phyloP scores from a whole-genome alignment of 1,140 invertebrate genomes.

The Hormaphis cornu region DNA sequence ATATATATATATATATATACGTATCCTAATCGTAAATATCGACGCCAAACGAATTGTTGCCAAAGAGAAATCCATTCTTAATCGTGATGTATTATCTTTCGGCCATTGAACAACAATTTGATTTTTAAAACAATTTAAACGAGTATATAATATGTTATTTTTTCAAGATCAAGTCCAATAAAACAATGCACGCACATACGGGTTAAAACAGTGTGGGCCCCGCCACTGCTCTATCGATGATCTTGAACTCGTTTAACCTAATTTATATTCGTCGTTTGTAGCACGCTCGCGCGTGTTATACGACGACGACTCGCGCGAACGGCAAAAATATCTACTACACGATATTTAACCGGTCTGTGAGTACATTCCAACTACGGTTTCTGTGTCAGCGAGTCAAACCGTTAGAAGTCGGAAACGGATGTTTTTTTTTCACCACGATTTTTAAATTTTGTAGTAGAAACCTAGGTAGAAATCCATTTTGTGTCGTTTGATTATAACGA shows the following conservation, averaged over 20 bases:
- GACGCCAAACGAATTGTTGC: neutral
- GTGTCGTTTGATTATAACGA: too few relatives aligned
- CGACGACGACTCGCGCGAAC: neutral
- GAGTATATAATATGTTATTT: too few relatives aligned
- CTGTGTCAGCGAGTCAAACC: neutral
- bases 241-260: too few relatives aligned
- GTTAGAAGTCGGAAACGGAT: neutral
- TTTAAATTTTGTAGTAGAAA: too few relatives aligned
- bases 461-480: too few relatives aligned
- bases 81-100: neutral
- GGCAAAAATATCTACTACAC: neutral
- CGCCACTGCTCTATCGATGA: neutral
- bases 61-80: slow-evolving; percentile 16
- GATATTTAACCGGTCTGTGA: neutral
- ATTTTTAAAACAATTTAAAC: too few relatives aligned
- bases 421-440: too few relatives aligned
- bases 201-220: neutral
- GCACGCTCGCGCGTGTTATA: neutral
- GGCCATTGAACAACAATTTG: neutral
- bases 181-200: neutral
- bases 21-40: neutral
- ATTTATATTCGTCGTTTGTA: neutral
- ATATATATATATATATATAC: neutral
- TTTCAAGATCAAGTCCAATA: neutral
- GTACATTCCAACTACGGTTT: neutral